Conservation (phyloP, 1,140 invertebrate species). For the Coptotermes formosanus region DNA sequence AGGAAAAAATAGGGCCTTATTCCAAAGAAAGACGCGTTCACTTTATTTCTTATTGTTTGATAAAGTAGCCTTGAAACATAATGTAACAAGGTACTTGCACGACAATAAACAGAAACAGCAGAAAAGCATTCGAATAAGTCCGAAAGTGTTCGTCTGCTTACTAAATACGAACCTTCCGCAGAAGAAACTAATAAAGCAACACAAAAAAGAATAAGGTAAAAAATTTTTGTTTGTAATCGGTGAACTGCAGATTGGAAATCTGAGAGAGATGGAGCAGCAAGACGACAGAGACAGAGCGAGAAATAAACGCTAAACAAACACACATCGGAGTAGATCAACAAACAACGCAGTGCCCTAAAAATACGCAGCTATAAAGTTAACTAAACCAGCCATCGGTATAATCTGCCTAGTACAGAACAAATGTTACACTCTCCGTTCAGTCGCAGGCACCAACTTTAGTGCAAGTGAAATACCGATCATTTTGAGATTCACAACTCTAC, state of each 20-base stretch:
- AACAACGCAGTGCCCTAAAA: background rate
- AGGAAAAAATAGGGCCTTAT: no score
- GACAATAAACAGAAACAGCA: no score
- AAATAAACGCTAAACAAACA: background rate
- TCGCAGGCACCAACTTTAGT: background rate
- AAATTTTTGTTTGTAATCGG: background rate
- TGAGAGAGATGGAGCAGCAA: background rate
- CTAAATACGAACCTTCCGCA: no score
- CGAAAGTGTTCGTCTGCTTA: no score
- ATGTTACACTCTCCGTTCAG: background rate
- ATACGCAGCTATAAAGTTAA: background rate
- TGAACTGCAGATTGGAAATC: no score
- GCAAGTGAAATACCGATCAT: background rate
- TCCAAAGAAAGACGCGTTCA: no score
- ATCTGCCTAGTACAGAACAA: background rate
- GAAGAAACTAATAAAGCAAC: background rate
- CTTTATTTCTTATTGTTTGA: no score
- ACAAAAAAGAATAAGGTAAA: background rate
- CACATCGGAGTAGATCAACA: background rate
- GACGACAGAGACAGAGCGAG: background rate
- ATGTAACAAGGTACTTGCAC: no score
- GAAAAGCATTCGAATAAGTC: no score
- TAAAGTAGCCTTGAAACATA: no score
- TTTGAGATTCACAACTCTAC: no score
- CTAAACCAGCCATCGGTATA: background rate